These are phyloP conservation scores for Bradynema listronoti DNA, from an alignment of 1,140 invertebrate species.

Conservation along the genomic window DNA sequence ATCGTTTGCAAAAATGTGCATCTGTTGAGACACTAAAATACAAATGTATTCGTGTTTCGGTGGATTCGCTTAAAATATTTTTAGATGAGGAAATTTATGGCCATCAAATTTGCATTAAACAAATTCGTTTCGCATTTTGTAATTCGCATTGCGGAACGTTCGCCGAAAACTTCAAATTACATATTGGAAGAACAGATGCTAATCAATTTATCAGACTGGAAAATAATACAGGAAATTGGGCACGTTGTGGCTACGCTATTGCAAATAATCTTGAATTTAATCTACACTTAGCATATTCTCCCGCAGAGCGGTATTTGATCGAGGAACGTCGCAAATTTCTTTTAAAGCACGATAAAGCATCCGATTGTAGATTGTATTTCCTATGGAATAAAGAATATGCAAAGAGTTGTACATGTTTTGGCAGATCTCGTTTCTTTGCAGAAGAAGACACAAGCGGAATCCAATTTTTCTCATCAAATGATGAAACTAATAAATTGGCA, in stretches of 20 bases:
- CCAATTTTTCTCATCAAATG: neutral
- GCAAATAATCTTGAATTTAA: constrained; percentile 30
- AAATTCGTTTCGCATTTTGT: constrained; percentile 38
- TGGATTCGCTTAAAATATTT: constrained; percentile 84
- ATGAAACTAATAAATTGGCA: constrained; percentile 18
- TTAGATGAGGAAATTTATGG: constrained; percentile 73
- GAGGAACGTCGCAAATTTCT: constrained; percentile 65
- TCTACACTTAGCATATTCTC: constrained; percentile 43
- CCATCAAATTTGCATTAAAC: constrained; percentile 73
- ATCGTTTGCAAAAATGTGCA: constrained; percentile 72
- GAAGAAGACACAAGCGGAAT: constrained; percentile 24
- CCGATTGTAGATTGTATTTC: constrained; percentile 85
- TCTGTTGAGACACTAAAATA: constrained; percentile 71
- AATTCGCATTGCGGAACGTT: constrained; percentile 42
- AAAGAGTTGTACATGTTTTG: constrained; percentile 80
- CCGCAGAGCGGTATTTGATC: constrained; percentile 57
- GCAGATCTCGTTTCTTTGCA: constrained; percentile 84
- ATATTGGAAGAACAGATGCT: constrained; percentile 21
- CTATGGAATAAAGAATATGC: constrained; percentile 71
- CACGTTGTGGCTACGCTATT: neutral
- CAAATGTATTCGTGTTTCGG: constrained; percentile 77
- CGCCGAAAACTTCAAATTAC: constrained; percentile 35
- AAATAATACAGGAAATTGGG: constrained; percentile 59
- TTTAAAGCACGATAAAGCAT: constrained; percentile 76
- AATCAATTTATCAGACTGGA: constrained; percentile 21